Evolutionary conservation across 2,797 vertebrate genomes (phyloP).

Genomic region (Rhynchonycteris naso): DNA sequence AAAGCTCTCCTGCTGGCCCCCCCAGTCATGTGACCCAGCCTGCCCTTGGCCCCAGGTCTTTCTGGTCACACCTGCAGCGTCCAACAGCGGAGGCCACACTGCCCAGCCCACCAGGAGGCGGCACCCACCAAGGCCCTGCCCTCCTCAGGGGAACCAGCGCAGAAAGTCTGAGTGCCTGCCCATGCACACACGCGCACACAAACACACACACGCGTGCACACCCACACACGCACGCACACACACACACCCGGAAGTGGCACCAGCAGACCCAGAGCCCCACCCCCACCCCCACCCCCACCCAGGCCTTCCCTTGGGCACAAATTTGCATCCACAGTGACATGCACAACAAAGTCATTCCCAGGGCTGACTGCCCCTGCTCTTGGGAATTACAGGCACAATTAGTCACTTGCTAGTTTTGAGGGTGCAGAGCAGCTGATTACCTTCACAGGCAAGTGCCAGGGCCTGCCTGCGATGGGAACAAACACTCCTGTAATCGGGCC

Average conservation of each 20-base stretch:
- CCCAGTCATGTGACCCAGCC: neutral
- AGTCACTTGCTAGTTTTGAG: conserved; percentile 33
- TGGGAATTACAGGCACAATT: conserved; percentile 26
- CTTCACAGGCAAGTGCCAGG: conserved; percentile 31
- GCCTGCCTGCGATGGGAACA: neutral
- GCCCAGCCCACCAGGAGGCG: neutral
- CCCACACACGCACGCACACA: no score
- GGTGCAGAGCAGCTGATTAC: neutral
- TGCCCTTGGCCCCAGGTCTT: neutral
- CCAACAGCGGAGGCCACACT: neutral
- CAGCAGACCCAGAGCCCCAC: neutral
- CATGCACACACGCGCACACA: no score
- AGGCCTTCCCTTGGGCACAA: neutral
- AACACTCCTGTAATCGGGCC: neutral
- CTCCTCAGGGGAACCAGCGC: neutral
- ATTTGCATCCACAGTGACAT: neutral
- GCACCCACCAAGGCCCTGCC: neutral
- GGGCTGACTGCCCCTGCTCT: neutral
- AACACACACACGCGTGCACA: no score
- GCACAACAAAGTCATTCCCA: neutral
- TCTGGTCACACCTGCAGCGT: neutral
- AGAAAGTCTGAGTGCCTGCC: neutral
- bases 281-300: neutral
- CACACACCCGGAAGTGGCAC: neutral
- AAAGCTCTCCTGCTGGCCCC: neutral